phyloP scores from a whole-genome alignment of 1,140 invertebrate genomes.

The Elymnias hypermnestra region DNA sequence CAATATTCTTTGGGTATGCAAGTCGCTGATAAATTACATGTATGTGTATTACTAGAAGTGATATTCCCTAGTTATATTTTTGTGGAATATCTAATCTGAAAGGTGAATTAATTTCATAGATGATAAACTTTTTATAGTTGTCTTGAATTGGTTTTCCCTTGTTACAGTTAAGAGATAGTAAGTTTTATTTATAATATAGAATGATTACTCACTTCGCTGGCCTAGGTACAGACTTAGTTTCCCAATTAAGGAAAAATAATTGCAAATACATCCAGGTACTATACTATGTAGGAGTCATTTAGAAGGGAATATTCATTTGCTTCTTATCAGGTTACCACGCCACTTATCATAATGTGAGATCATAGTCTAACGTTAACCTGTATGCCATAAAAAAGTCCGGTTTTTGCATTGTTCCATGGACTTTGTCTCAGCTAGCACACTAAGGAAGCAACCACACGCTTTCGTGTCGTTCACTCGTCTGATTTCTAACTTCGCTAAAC shows the following conservation, averaged over 20 bases:
- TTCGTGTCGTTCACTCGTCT: constrained; percentile 38
- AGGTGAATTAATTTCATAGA: constrained; percentile 4
- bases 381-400: constrained; percentile 31
- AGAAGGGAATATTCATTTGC: too few species aligned
- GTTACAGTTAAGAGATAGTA: not conserved
- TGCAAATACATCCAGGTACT: constrained; percentile 25
- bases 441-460: constrained; percentile 27
- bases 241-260: constrained; percentile 37
- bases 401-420: constrained; percentile 27
- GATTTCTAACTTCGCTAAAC: constrained; percentile 42
- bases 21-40: not conserved
- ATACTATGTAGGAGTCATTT: too few species aligned
- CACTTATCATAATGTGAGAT: too few species aligned
- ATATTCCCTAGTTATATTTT: not conserved
- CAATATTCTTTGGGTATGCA: not conserved
- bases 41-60: not conserved
- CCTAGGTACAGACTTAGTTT: too few species aligned
- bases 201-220: too few species aligned
- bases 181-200: constrained; percentile 12
- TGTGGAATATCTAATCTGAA: not conserved
- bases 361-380: too few species aligned
- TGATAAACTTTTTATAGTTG: constrained; percentile 3
- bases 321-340: too few species aligned
- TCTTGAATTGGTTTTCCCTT: constrained; percentile 1
- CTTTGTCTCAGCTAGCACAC: constrained; percentile 22